These are phyloP conservation scores for Herminia tarsipennalis DNA, from an alignment of 2,888 invertebrate genomes.

Conservation along the genomic window DNA sequence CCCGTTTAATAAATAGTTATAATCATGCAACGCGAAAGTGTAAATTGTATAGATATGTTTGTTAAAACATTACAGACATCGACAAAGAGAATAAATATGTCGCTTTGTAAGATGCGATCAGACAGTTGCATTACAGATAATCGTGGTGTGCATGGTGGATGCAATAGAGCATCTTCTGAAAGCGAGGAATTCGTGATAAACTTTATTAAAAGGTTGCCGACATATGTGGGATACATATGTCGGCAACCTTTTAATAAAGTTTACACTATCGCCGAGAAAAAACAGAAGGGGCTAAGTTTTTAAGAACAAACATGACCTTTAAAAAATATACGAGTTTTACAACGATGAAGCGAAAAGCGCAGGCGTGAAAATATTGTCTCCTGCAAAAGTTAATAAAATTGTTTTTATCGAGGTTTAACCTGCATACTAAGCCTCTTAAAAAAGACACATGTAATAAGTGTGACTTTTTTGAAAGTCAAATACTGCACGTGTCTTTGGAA, in stretches of 20 bases:
- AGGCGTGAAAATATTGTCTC: slow-evolving; percentile 11
- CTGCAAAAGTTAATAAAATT: slow-evolving; percentile 13
- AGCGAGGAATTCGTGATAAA: slow-evolving; percentile 13
- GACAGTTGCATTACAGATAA: slow-evolving; percentile 16
- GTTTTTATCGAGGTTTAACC: slow-evolving; percentile 9
- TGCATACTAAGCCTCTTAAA: slow-evolving; percentile 4
- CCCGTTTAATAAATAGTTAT: too few species aligned
- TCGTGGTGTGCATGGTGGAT: slow-evolving; percentile 12
- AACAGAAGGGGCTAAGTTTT: slow-evolving; percentile 13
- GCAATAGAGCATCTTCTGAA: slow-evolving; percentile 7
- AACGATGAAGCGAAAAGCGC: slow-evolving; percentile 10
- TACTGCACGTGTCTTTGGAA: slow-evolving; percentile 7
- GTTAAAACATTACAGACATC: slow-evolving; percentile 16
- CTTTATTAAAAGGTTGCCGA: too few species aligned
- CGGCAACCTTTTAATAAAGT: too few species aligned
- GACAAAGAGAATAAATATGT: slow-evolving; percentile 15
- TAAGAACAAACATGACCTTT: slow-evolving; percentile 14
- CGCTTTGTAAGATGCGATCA: slow-evolving; percentile 17
- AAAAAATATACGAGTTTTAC: slow-evolving; percentile 18
- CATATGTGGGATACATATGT: too few species aligned
- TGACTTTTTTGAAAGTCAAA: slow-evolving; percentile 3
- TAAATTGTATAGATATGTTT: too few species aligned
- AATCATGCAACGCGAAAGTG: too few species aligned
- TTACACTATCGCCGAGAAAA: slow-evolving; percentile 24
- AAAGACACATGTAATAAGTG: slow-evolving; percentile 19